Conservation (phyloP, 2,888 invertebrate genomes). For the Lepetodrilus schrolli region DNA sequence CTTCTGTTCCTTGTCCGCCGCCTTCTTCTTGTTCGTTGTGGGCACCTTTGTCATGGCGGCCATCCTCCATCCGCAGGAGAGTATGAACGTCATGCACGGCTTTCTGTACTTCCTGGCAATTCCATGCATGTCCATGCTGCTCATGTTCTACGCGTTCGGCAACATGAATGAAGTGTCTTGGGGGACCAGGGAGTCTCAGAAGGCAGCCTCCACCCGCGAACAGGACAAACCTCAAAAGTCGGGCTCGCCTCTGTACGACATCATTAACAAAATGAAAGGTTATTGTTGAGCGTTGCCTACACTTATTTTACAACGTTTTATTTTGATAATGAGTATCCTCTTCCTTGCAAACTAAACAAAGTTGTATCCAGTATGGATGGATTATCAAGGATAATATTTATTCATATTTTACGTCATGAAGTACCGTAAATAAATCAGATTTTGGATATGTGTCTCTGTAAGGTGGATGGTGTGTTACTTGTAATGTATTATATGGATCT, state of each 20-base stretch:
- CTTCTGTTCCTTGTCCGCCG: slow-evolving; percentile 90
- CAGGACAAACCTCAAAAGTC: neutral
- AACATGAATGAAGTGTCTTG: slow-evolving; percentile 93
- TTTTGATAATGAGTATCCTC: too few species aligned
- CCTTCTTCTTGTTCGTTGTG: slow-evolving; percentile 96
- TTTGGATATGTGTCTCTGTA: neutral
- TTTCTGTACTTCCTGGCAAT: slow-evolving; percentile 89
- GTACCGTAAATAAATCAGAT: too few species aligned
- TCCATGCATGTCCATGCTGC: slow-evolving; percentile 93
- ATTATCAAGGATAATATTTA: too few species aligned
- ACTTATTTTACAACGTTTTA: too few species aligned
- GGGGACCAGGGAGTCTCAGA: slow-evolving; percentile 86
- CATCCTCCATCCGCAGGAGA: slow-evolving; percentile 92
- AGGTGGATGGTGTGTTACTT: neutral
- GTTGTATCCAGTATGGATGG: too few species aligned
- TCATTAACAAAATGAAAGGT: neutral
- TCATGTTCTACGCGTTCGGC: slow-evolving; percentile 91
- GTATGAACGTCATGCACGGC: slow-evolving; percentile 79
- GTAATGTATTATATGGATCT: too few species aligned
- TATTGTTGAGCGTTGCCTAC: too few species aligned
- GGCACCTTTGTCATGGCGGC: slow-evolving; percentile 95
- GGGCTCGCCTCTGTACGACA: neutral
- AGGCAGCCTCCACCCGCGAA: neutral
- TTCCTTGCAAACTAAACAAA: too few species aligned
- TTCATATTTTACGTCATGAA: too few species aligned